Evolutionary conservation across 2,113 vertebrate species (phyloP).

Genomic region (Hepsetus odoe): DNA sequence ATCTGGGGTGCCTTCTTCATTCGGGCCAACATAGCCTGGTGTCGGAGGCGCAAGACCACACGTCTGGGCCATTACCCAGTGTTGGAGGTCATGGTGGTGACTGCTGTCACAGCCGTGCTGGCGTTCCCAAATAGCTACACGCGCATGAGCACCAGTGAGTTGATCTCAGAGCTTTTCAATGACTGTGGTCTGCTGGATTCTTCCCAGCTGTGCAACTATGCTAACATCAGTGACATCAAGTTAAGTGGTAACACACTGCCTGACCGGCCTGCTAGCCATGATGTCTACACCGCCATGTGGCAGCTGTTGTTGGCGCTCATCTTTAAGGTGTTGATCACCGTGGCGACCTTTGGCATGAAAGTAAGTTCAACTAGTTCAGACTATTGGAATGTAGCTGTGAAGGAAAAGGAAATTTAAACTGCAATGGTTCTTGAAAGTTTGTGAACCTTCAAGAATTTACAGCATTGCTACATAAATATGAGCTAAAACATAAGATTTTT

Average conservation of each 20-base stretch:
- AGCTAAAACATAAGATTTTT: no score
- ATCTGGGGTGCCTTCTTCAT: conserved; percentile 89
- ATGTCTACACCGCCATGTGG: conserved; percentile 82
- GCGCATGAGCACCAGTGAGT: conserved; percentile 86
- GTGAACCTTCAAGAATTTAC: no score
- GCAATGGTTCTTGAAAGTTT: no score
- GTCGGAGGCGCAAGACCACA: conserved; percentile 84
- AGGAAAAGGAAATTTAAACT: no score
- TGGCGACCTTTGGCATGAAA: conserved; percentile 91
- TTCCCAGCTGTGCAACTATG: conserved; percentile 85
- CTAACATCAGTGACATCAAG: conserved; percentile 78
- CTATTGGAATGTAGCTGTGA: no score
- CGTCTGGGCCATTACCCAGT: conserved; percentile 83
- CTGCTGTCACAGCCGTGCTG: conserved; percentile 80
- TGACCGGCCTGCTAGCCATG: conserved; percentile 75
- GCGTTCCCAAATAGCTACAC: conserved; percentile 88
- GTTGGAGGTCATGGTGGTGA: conserved; percentile 81
- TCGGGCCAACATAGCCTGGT: conserved; percentile 87
- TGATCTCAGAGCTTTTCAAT: conserved; percentile 88
- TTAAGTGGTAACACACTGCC: conserved; percentile 75
- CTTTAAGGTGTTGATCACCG: conserved; percentile 85
- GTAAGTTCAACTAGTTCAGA: conserved; percentile 64
- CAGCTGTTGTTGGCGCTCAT: conserved; percentile 83
- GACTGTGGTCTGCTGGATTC: conserved; percentile 86
- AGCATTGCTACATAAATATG: no score